Base-by-base conservation (phyloP, 2,113 vertebrate genomes). In the Macquaria australasica region DNA sequence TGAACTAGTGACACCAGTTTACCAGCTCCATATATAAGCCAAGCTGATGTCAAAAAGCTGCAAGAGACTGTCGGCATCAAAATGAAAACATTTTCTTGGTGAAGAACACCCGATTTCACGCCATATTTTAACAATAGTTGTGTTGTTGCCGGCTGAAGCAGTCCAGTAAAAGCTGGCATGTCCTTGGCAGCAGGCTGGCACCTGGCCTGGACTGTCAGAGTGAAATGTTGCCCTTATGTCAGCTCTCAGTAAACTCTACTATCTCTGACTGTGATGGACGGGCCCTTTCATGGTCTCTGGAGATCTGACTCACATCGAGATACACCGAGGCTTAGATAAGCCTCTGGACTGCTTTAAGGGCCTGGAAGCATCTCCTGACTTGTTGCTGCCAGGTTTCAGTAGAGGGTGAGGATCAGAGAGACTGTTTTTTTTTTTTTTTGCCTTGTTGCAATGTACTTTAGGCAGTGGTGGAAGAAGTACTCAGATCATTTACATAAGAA, bases 211-310 rank as follows among this genome's bases (percentile, higher is more conserved):
- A 25, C 92, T 91, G 90, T 93, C 89, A 92, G 79, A 79, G 73
- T 92, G 92, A 94, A 91, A 91, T 91, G 87, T 90, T 91, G 87
- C 86, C 74, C 86, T 82, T 43, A 28, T 87, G 90, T 88, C 89
- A 86, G 82, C 63, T 85, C 80, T 82, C 73, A 55, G 88, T 83
- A 84, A 80, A 85, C 69, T 86, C 71, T 37, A 15, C 79, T 81
- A 68, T 86, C 87, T 88, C 72, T 83, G 82, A 84, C 67, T 70
- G 82, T 91, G 92, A 91, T 91, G 87, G 89, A 91, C 83, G 68
- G 86, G 88, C 50, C 67, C 77, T 78, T 80, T 89, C 15, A 5
- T 77, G 81, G 56, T 78, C 79, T 83, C 41, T 73, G 74, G 77
- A 91, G 81, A 83, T 88, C 89, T 75, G 76, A 87, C 77, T 79